Base-by-base conservation (phyloP, 2,888 invertebrate genomes). In the Agrilus mali region DNA sequence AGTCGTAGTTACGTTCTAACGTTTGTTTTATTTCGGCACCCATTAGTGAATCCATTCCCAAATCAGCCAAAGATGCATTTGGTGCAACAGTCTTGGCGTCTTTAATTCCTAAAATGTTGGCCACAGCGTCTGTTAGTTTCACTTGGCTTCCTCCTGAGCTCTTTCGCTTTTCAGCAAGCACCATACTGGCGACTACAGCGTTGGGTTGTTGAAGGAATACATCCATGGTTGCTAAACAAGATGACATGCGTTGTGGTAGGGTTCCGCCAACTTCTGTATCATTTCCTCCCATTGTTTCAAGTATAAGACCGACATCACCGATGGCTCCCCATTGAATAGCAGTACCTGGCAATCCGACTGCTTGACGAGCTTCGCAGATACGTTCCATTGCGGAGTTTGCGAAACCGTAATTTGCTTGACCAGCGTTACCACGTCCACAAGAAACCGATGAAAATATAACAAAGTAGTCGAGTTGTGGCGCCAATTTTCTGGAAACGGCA, bases 291-390 rank as follows among this genome's bases (percentile, higher is more conserved):
- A 94, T 85, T 38, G 82, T 85, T 58, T 94, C 92, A 59, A 88
- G 69, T 47, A 97, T 78, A 44, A 97, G 75, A 41, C 97, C 97
- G 35, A 95, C 95, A 65, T 98, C 97, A 45, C 95, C 97, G 59
- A 98, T 88, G 47, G 96, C 97, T 53, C 98, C 98, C 97, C 97
- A 98, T 68, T 98, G 97, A 56, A 98, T 88, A 35, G 96, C 93
- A 40, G 63, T 58, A 36, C 78, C 96, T 20, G 94, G 93, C 53
- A 93, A 74, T 37, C 93, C 92, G 57, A 80, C 83, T 34, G 73
- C 75, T 67, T 82, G 85, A 44, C 94, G 78, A 47, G 75, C 78
- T 71, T 94, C 96, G 64, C 86, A 86, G 49, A 96, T 80, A 49
- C 97, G 78, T 70, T 97, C 97, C 96, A 97, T 97, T 36, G 85